Conservation (phyloP, 2,113 vertebrate species). For the Leiothrix lutea region DNA sequence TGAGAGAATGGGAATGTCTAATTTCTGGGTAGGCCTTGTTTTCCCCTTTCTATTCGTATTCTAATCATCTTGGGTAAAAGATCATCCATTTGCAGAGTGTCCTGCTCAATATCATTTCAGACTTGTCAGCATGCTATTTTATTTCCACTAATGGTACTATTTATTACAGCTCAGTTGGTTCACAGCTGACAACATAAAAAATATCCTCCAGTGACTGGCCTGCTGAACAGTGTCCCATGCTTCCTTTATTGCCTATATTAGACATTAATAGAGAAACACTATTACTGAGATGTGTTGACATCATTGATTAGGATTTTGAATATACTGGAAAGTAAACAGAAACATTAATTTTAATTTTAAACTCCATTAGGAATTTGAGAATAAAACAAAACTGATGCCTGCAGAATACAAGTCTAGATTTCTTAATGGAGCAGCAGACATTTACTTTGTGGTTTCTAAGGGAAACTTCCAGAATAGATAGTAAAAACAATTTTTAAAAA, state of each 20-base stretch:
- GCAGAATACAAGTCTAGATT: not conserved
- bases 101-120: not conserved
- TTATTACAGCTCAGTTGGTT: conserved; percentile 11
- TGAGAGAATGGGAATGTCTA: not conserved
- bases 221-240: not conserved
- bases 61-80: not conserved
- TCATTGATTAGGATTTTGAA: conserved; percentile 9
- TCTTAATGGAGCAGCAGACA: not conserved
- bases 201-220: not conserved
- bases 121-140: not conserved
- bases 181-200: not conserved
- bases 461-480: not conserved
- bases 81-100: not conserved
- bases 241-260: not conserved
- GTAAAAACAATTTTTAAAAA: not conserved
- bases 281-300: conserved; percentile 13
- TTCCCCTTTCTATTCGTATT: not conserved
- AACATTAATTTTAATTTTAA: conserved; percentile 49
- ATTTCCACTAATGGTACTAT: conserved; percentile 15
- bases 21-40: not conserved
- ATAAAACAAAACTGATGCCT: not conserved
- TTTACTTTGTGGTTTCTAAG: not conserved
- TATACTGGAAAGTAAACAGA: conserved; percentile 33
- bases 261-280: conserved; percentile 13
- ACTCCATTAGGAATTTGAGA: conserved; percentile 24